Evolutionary conservation across 2,113 vertebrate species (phyloP).

Genomic region (Sturnus vulgaris): DNA sequence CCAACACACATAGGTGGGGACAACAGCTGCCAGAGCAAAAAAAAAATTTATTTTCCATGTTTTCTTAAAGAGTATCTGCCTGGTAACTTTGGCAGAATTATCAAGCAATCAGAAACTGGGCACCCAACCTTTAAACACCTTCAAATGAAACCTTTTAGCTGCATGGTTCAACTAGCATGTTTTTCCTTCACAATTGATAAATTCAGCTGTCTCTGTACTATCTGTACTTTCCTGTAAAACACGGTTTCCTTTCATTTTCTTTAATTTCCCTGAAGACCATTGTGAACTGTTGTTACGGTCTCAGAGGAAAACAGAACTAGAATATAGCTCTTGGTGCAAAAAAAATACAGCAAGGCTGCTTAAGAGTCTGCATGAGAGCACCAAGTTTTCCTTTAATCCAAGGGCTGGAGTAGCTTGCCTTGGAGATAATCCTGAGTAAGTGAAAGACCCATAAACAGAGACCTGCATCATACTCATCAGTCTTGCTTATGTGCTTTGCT

Average conservation of each 20-base stretch:
- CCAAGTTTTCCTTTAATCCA: neutral
- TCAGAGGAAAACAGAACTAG: neutral
- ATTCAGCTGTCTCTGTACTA: neutral
- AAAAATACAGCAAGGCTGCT: neutral
- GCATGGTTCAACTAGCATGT: neutral
- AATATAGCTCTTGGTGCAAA: neutral
- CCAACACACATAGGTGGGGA: neutral
- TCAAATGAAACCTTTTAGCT: neutral
- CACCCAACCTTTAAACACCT: neutral
- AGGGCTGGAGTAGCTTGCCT: neutral
- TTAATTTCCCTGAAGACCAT: neutral
- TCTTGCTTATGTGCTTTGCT: neutral
- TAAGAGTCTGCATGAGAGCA: neutral
- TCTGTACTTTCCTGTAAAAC: neutral
- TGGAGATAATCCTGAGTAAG: neutral
- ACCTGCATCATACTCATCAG: neutral
- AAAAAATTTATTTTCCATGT: neutral
- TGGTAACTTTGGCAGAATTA: neutral
- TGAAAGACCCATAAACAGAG: neutral
- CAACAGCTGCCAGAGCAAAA: neutral
- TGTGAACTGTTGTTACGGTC: neutral
- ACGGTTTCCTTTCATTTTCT: neutral
- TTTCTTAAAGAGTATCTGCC: fast-evolving
- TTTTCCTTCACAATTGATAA: neutral
- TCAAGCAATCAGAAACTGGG: neutral